phyloP scores from a whole-genome alignment of 2,797 vertebrate genomes.

The Podarcis siculus region DNA sequence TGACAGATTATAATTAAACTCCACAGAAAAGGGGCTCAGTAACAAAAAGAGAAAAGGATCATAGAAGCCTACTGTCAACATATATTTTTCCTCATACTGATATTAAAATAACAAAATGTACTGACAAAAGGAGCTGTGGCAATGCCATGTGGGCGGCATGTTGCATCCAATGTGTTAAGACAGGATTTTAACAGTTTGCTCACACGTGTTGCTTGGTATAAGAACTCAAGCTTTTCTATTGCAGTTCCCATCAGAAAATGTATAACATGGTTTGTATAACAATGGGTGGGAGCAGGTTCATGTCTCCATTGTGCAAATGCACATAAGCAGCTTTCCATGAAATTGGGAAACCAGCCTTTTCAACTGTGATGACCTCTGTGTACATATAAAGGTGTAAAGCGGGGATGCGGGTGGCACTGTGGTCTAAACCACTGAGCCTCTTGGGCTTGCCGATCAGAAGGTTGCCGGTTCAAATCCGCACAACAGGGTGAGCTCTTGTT shows the following conservation, averaged over 20 bases:
- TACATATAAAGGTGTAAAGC: background rate
- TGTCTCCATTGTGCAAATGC: background rate
- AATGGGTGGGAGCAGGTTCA: background rate
- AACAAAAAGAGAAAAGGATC: slow-evolving; percentile 17
- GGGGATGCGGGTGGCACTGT: too few relatives aligned
- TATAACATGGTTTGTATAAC: background rate
- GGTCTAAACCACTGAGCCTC: too few relatives aligned
- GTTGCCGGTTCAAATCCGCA: too few relatives aligned
- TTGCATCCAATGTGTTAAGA: background rate
- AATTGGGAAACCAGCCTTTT: background rate
- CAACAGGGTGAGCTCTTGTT: fast-evolving
- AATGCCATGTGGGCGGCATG: background rate
- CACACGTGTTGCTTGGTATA: background rate
- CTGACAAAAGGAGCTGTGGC: background rate
- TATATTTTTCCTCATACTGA: slow-evolving; percentile 9
- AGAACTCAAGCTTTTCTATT: background rate
- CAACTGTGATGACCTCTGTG: background rate
- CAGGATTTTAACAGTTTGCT: background rate
- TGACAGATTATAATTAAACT: slow-evolving; percentile 13
- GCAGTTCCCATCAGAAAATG: background rate
- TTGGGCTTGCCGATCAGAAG: too few relatives aligned
- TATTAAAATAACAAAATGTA: slow-evolving; percentile 19
- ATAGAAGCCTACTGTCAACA: slow-evolving; percentile 16
- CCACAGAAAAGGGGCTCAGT: slow-evolving; percentile 6
- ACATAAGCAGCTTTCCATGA: background rate